Evolutionary conservation across 1,140 invertebrate species (phyloP), one percentile per base, ranked within the genome.

Genomic region (Macrocentrus cingulum): DNA sequence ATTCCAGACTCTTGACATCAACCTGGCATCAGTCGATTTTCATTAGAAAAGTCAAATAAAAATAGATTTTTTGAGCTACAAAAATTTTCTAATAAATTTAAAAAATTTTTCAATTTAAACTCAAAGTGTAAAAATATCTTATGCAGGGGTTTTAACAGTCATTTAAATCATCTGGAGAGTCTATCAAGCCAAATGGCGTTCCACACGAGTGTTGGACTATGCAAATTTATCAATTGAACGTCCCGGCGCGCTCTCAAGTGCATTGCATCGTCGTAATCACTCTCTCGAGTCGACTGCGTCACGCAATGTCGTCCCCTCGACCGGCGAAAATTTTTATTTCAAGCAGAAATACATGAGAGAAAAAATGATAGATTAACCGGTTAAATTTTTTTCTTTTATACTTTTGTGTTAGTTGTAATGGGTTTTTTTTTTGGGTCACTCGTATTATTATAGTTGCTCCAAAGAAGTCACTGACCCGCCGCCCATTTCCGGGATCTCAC

Each of bases 151-250:
- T 20, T 46, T 55, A 51, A 19, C 36, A 39, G 34, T 23, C 18
- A 16, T 16, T 11, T 29, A 32, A 22, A 44, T 32, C 15, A 7
- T 46, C 15, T 53, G 11, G 2, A 23, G 48, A 15, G 50, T 7
- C 18, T 23, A 13, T n/a, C 37, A 16, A 11, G 29, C 13, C 29
- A 49, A 19, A 45, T 19, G 15, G 3, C 8, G 7, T 8, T 7
- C 9, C 22, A 49, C 62, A 60, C 55, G 63, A 65, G 66, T 63
- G 63, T 63, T 65, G 63, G 62, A 59, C 65, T 68, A 71, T 74
- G 72, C 74, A 75, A 74, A 78, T 78, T 76, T 75, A 78, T 77
- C 72, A 78, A 76, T 77, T 76, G 72, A 76, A 62, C 61, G 61
- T 64, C 59, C 61, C 60, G 63, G 45, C 36, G 45, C 67, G 65